Conservation (phyloP, 2,113 vertebrate species). For the Sterrhoptilus dennistouni region DNA sequence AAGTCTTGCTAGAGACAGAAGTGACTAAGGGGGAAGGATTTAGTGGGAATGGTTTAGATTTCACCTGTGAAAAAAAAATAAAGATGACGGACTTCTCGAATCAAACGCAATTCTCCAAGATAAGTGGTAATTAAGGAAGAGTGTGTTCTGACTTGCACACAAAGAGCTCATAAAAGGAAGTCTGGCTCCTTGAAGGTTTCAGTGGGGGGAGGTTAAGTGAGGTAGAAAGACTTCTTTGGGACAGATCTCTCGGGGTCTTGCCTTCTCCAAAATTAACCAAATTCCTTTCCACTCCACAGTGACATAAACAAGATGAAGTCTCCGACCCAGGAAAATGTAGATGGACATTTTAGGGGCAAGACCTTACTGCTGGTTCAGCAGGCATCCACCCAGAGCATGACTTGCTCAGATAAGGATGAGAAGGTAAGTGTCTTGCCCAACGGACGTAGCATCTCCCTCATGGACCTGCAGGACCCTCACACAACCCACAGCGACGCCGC, state of each 20-base stretch:
- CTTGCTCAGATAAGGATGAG: slow-evolving; percentile 85
- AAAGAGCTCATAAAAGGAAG: slow-evolving; percentile 29
- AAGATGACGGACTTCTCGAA: neutral
- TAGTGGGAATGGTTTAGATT: neutral
- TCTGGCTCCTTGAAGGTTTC: slow-evolving; percentile 21
- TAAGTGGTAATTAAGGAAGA: slow-evolving; percentile 35
- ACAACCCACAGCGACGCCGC: slow-evolving; percentile 42
- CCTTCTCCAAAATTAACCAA: slow-evolving; percentile 34
- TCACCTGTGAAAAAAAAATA: neutral
- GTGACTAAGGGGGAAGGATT: neutral
- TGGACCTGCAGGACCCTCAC: slow-evolving; percentile 90
- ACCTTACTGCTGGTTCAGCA: slow-evolving; percentile 82
- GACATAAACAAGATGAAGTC: slow-evolving; percentile 83
- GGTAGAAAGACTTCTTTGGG: slow-evolving; percentile 17
- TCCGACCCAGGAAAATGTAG: slow-evolving; percentile 77
- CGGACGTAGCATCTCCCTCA: slow-evolving; percentile 90
- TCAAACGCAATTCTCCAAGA: neutral
- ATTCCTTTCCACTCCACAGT: slow-evolving; percentile 66
- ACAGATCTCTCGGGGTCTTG: neutral
- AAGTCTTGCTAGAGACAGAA: neutral
- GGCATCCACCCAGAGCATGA: slow-evolving; percentile 81
- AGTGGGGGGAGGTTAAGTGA: neutral
- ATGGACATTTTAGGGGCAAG: slow-evolving; percentile 78
- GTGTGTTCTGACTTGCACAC: slow-evolving; percentile 41
- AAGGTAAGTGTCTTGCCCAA: slow-evolving; percentile 79